Percentiles rank a stretch among this genome's conserved stretches.
Evolutionary conservation across 2,797 vertebrate genomes (phyloP).

Genomic region (Podarcis lilfordi): DNA sequence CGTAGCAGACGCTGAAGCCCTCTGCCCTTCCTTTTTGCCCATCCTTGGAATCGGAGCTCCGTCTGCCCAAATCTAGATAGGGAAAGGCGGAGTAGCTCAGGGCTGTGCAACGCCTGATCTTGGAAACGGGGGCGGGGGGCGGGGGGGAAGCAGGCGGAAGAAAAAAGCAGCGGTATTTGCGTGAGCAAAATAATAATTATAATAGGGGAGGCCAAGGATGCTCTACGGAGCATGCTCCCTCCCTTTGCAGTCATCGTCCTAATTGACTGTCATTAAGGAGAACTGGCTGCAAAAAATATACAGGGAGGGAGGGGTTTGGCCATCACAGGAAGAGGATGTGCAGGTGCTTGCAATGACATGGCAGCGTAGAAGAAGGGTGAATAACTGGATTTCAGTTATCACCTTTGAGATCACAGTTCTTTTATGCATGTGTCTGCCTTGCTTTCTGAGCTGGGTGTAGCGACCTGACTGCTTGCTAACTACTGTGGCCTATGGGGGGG

Average conservation of each 20-base stretch:
- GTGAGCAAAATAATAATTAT: not conserved
- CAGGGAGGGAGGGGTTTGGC: not conserved
- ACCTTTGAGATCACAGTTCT: not conserved
- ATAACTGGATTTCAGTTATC: not conserved
- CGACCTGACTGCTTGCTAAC: not conserved
- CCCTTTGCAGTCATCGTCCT: not conserved
- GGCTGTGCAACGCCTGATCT: not conserved
- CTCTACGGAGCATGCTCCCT: slow-evolving; percentile 3
- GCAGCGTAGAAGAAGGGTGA: not conserved
- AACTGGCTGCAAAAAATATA: not conserved
- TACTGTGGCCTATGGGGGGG: too few species aligned
- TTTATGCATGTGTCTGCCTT: not conserved
- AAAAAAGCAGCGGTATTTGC: not conserved
- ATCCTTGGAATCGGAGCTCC: not conserved
- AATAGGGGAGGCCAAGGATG: not conserved
- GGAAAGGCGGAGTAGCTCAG: too few species aligned
- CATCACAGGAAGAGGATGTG: not conserved
- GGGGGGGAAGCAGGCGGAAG: too few species aligned
- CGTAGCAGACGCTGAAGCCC: not conserved
- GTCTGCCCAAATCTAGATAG: not conserved
- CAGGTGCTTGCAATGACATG: not conserved
- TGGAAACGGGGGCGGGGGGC: not conserved
- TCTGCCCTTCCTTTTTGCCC: not conserved
- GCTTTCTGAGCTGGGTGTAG: not conserved
- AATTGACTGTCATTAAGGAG: not conserved